These are phyloP conservation scores for Ctenodactylus gundi DNA, from an alignment of 2,113 vertebrate species.

Conservation along the genomic window DNA sequence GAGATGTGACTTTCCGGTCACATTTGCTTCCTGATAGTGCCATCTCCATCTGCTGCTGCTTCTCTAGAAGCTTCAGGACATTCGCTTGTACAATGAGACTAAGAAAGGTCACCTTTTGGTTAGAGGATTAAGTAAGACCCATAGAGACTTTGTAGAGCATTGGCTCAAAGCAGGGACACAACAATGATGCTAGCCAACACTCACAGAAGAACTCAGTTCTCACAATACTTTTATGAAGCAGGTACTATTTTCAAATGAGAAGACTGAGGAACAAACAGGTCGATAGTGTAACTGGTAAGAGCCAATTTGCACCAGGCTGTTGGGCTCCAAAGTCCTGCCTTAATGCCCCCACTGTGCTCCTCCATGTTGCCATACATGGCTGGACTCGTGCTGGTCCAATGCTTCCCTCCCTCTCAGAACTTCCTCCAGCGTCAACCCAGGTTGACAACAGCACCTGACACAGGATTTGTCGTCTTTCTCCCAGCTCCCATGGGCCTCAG, in stretches of 20 bases:
- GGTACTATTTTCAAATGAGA: neutral
- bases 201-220: neutral
- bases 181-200: neutral
- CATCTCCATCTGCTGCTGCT: neutral
- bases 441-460: neutral
- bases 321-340: neutral
- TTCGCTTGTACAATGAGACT: neutral
- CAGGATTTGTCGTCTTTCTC: neutral
- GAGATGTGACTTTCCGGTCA: neutral
- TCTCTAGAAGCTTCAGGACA: neutral
- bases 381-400: neutral
- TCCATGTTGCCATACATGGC: accelerated
- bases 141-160: neutral
- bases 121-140: neutral
- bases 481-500: neutral
- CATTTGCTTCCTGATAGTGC: accelerated
- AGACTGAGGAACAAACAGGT: neutral
- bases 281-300: neutral
- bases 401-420: neutral
- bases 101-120: neutral
- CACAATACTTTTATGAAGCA: neutral
- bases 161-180: neutral
- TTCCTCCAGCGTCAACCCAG: neutral
- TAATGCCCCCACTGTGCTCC: accelerated
- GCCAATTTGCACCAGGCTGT: neutral